phyloP scores from a whole-genome alignment of 2,888 invertebrate species.

The Calameuta filiformis region DNA sequence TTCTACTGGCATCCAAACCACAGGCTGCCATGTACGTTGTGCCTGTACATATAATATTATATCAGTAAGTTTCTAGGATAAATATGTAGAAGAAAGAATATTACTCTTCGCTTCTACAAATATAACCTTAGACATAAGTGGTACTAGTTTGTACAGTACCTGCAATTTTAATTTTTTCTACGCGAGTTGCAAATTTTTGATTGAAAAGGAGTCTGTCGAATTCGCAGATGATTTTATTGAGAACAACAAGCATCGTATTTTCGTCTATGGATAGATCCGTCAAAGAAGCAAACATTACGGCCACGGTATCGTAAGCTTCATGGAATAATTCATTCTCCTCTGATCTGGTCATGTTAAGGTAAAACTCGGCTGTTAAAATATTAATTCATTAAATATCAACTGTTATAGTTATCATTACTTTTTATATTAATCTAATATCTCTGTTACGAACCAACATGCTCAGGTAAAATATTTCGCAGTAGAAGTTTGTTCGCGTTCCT shows the following conservation, averaged over 20 bases:
- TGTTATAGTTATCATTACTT: neutral
- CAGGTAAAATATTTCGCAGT: conserved; percentile 91
- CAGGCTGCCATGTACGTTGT: conserved; percentile 98
- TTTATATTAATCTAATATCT: neutral
- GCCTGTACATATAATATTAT: conserved; percentile 51
- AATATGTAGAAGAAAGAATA: neutral
- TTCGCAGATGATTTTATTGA: conserved; percentile 93
- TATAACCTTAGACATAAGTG: neutral
- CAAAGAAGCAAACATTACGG: conserved; percentile 96
- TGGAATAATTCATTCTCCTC: conserved; percentile 83
- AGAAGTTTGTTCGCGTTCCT: conserved; percentile 89
- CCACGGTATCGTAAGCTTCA: conserved; percentile 88
- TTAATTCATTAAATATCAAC: conserved; percentile 22
- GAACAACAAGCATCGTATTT: conserved; percentile 68
- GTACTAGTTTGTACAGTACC: conserved; percentile 71
- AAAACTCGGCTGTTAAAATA: conserved; percentile 77
- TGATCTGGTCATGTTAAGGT: conserved; percentile 77
- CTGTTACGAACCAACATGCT: conserved; percentile 80
- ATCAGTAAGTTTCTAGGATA: neutral
- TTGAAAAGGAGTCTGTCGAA: conserved; percentile 87
- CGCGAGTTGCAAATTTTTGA: conserved; percentile 72
- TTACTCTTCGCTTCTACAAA: too few relatives aligned
- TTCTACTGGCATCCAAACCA: conserved; percentile 82
- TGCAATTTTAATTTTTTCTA: conserved; percentile 97
- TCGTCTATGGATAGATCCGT: conserved; percentile 78